Evolutionary conservation across 53 echinoderm and acorn worm genomes (phyloP), one percentile per base, ranked within the genome.

Genomic region (Astropecten irregularis): DNA sequence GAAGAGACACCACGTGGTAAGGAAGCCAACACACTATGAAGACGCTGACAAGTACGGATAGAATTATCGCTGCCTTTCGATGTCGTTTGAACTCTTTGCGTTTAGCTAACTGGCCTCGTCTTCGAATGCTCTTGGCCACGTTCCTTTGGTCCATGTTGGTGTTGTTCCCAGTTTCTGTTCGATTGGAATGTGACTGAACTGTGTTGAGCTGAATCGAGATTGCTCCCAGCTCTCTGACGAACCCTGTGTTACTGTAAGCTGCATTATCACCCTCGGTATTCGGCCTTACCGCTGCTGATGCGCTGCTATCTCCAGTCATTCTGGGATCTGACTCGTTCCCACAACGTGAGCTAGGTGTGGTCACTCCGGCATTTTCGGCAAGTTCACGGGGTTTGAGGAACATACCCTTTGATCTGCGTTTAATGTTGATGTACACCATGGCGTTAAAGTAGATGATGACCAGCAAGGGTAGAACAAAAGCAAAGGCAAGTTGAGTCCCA

Each of bases 11-110:
- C 31, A 96, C 62, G 58, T 96, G 87, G 52, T 85, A 93, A 4
- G 96, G 96, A 0, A 91, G 55, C 93, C 93, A 91, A 28, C 87
- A 89, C 16, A 88, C 50, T n/a, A 91, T 22, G 60, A 93, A 96
- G 27, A 89, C 93, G 1, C 79, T 68, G 8, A 96, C 96, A 1
- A 96, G 82, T 14, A 91, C 88, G 3, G 91, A 81, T 1, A 93
- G 61, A 2, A 82, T 86, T 0, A 89, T 84, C 3, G 96, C 96
- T 15, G 93, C 96, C 49, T 93, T 93, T 2, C 89, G 77, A 30
- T 96, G 93, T 6, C 87, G 77, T 3, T 77, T 42, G 58, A 89
- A 55, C 42, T 84, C 68, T 25, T 40, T 64, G 42, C 61, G 46
- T 1, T n/a, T 19, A 21, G 42, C 20, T 18, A 22, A 3, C 13